Evolutionary conservation across 2,113 vertebrate genomes (phyloP).

Genomic region (Myrmecophaga tridactyla): DNA sequence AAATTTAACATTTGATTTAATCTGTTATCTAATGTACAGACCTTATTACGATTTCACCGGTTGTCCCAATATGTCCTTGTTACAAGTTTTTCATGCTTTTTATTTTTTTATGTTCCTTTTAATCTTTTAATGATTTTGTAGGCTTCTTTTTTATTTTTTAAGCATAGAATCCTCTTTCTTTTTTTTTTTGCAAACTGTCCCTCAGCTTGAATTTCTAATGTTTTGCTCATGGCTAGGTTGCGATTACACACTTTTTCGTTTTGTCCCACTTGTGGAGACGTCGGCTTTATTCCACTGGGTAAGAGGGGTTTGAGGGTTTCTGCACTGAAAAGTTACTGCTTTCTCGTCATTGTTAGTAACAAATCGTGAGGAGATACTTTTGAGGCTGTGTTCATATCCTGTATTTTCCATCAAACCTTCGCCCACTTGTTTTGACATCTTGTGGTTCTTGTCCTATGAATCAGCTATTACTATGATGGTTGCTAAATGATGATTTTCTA

Average conservation of each 20-base stretch:
- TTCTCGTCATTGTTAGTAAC: constrained; percentile 22
- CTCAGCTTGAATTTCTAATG: not conserved
- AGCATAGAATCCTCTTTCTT: too few species aligned
- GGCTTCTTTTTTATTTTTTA: not conserved
- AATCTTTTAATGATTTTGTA: not conserved
- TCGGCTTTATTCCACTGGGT: not conserved
- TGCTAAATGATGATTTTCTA: not conserved
- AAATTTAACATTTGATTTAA: not conserved
- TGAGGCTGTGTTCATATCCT: not conserved
- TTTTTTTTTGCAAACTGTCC: constrained; percentile 1
- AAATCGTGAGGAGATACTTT: not conserved
- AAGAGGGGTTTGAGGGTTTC: not conserved
- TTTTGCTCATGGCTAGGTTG: not conserved
- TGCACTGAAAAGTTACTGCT: not conserved
- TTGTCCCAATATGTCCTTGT: not conserved
- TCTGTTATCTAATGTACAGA: not conserved
- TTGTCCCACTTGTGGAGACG: not conserved
- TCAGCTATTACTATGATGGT: not conserved
- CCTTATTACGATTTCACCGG: not conserved
- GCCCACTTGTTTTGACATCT: not conserved
- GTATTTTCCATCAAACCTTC: not conserved
- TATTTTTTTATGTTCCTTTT: not conserved
- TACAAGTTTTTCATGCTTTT: not conserved
- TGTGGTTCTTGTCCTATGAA: not conserved
- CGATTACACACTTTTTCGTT: not conserved